These are phyloP conservation scores for Sesamia inferens DNA, from an alignment of 2,888 invertebrate genomes.

Conservation along the genomic window DNA sequence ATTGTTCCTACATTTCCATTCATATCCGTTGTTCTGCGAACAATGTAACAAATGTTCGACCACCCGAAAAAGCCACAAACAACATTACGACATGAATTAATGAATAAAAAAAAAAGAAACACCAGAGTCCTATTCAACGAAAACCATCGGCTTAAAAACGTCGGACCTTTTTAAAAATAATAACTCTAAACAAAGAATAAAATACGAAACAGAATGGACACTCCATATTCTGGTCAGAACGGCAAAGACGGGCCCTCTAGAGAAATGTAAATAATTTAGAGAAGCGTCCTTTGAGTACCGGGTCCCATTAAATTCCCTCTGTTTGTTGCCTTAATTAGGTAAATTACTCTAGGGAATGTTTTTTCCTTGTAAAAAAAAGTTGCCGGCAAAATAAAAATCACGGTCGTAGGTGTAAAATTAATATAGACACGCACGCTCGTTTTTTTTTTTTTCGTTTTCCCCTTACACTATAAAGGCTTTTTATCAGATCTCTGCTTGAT, in stretches of 20 bases:
- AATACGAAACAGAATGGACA: constrained; percentile 47
- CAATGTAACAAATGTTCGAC: constrained; percentile 55
- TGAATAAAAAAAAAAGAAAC: constrained; percentile 57
- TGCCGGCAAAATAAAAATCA: constrained; percentile 60
- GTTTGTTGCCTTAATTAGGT: constrained; percentile 83
- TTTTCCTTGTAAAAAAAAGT: constrained; percentile 68
- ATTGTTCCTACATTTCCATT: constrained; percentile 28
- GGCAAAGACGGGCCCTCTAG: constrained; percentile 73
- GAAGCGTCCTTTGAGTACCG: constrained; percentile 77
- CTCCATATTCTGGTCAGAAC: constrained; percentile 71
- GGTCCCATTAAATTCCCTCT: constrained; percentile 80
- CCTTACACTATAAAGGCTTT: constrained; percentile 1
- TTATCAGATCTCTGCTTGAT: constrained; percentile 39
- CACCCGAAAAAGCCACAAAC: constrained; percentile 57
- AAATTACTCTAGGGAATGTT: constrained; percentile 79
- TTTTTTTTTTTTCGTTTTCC: neutral
- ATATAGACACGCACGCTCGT: constrained; percentile 54
- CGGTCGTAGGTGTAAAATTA: constrained; percentile 55
- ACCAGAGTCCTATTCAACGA: constrained; percentile 46
- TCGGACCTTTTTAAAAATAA: constrained; percentile 56
- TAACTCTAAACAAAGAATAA: constrained; percentile 53
- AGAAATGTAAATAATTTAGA: constrained; percentile 83
- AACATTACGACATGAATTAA: constrained; percentile 58
- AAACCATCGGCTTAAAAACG: constrained; percentile 53
- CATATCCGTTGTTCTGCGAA: constrained; percentile 30